These are phyloP conservation scores for Azorinus chamasolen DNA, from an alignment of 2,888 invertebrate genomes.

Conservation along the genomic window DNA sequence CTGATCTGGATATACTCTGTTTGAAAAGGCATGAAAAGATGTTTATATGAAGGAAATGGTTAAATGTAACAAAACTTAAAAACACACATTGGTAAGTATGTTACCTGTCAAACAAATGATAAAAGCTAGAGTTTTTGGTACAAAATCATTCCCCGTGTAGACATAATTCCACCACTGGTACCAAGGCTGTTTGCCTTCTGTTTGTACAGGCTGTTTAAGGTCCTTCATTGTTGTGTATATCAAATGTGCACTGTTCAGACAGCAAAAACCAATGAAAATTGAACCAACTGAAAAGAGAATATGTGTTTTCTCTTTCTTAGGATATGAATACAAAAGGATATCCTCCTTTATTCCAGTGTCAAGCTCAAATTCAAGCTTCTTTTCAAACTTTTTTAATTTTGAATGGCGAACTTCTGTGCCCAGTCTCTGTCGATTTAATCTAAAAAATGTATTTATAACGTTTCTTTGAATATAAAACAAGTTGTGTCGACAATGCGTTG, in stretches of 20 bases:
- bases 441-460: not conserved
- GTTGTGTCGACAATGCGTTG: too few species aligned
- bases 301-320: slow-evolving; percentile 9
- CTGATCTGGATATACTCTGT: too few species aligned
- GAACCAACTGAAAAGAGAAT: not conserved
- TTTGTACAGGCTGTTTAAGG: not conserved
- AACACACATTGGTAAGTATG: too few species aligned
- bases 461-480: not conserved
- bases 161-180: not conserved
- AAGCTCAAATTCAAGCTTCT: slow-evolving; percentile 19
- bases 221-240: not conserved
- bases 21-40: too few species aligned
- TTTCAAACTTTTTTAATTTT: slow-evolving; percentile 17
- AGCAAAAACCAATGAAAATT: not conserved
- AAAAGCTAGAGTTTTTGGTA: too few species aligned
- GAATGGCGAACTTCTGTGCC: not conserved
- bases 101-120: too few species aligned
- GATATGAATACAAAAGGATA: slow-evolving; percentile 17
- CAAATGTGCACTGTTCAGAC: not conserved
- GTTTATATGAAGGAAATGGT: too few species aligned
- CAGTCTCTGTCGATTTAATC: not conserved
- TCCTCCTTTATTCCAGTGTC: not conserved
- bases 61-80: too few species aligned
- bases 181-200: not conserved
- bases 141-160: too few species aligned